Evolutionary conservation across 2,888 invertebrate species (phyloP).

Genomic region (Pycnomerus fuliginosus): DNA sequence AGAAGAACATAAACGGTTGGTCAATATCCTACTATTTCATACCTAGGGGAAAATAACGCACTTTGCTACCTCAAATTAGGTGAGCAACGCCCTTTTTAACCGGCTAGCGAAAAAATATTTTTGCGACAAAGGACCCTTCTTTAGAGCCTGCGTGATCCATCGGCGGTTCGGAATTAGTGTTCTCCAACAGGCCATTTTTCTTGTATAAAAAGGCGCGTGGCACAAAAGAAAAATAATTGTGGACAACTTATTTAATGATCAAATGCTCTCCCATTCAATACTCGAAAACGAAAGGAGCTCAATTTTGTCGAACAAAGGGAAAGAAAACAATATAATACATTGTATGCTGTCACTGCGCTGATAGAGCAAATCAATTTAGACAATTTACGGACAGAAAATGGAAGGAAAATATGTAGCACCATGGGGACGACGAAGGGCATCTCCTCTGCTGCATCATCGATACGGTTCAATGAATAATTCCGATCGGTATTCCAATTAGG

Average conservation of each 20-base stretch:
- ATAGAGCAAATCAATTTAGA: conserved; percentile 41
- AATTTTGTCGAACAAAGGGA: conserved; percentile 40
- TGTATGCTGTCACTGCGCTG: conserved; percentile 39
- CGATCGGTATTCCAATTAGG: conserved; percentile 17
- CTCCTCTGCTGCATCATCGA: conserved; percentile 3
- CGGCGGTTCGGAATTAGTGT: too few species aligned
- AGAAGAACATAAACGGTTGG: too few species aligned
- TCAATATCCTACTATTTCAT: too few species aligned
- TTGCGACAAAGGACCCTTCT: too few species aligned
- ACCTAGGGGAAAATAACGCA: too few species aligned
- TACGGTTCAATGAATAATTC: conserved; percentile 12
- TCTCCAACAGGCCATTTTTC: conserved; percentile 14
- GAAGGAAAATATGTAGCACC: conserved; percentile 15
- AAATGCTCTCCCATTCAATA: conserved; percentile 30
- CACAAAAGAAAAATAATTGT: conserved; percentile 31
- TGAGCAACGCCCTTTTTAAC: too few species aligned
- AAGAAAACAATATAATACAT: conserved; percentile 44
- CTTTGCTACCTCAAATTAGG: too few species aligned
- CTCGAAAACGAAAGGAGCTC: conserved; percentile 31
- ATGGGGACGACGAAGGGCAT: conserved; percentile 8
- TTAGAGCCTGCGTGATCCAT: too few species aligned
- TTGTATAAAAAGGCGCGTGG: conserved; percentile 7
- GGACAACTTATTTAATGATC: conserved; percentile 34
- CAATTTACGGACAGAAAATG: conserved; percentile 32
- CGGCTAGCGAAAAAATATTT: too few species aligned